A percentile compares a stretch with the other conserved stretches of the same genome.
These are phyloP conservation scores for Caenorhabditis doughertyi DNA, from an alignment of 2,888 invertebrate species.

Conservation along the genomic window DNA sequence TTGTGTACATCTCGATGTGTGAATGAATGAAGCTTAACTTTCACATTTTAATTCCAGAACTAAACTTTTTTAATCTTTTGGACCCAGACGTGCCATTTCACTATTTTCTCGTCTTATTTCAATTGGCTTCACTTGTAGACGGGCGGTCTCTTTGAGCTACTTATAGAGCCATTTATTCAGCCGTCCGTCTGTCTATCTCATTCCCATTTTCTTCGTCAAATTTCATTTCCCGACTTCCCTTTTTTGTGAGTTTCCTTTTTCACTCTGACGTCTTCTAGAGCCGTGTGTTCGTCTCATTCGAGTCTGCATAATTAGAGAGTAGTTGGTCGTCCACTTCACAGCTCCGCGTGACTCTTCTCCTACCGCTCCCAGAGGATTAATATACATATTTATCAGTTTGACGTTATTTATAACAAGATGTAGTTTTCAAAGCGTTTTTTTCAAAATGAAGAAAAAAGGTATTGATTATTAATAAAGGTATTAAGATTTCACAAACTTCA, in stretches of 20 bases:
- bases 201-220: neutral
- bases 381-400: conserved; percentile 1
- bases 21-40: no score
- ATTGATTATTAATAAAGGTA: no score
- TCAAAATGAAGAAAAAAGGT: no score
- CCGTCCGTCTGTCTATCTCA: conserved; percentile 6
- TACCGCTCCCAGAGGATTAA: conserved; percentile 6
- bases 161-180: conserved; percentile 38
- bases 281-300: conserved; percentile 4
- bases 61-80: neutral
- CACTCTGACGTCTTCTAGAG: neutral
- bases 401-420: no score
- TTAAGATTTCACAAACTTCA: no score
- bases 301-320: conserved; percentile 24
- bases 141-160: conserved; percentile 19
- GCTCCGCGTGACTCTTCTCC: conserved; percentile 11
- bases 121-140: conserved; percentile 36
- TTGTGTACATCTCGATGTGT: no score
- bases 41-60: neutral
- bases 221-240: neutral
- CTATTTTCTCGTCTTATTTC: neutral
- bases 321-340: conserved; percentile 10
- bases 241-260: neutral
- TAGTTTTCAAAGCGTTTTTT: no score
- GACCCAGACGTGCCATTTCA: conserved; percentile 1